A percentile compares a stretch with the other conserved stretches of the same genome.
These are phyloP conservation scores for Ceratina japonica DNA, from an alignment of 1,140 invertebrate genomes.

Conservation along the genomic window DNA sequence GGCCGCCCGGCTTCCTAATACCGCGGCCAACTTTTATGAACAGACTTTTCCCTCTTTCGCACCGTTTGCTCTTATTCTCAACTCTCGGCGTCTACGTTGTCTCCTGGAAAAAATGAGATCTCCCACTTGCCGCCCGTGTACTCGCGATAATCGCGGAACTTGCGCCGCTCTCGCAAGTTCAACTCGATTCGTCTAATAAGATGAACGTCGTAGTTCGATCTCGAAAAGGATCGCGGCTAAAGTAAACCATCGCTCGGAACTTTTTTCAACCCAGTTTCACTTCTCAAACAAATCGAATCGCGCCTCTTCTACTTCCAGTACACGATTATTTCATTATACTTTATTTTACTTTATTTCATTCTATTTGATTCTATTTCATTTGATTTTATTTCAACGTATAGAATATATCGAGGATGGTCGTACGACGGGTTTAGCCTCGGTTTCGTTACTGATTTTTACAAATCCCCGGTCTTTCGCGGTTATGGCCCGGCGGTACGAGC, in stretches of 20 bases:
- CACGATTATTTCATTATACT: no score
- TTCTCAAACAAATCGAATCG: no score
- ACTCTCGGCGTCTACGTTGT: not conserved
- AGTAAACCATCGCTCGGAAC: not conserved
- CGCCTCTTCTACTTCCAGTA: no score
- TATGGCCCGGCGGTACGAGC: no score
- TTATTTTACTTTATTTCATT: no score
- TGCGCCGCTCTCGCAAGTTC: not conserved
- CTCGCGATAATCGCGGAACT: constrained; percentile 7
- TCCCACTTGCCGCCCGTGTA: not conserved
- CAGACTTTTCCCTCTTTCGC: constrained; percentile 33
- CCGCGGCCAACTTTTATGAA: constrained; percentile 50
- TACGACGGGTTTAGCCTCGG: no score
- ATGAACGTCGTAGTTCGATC: not conserved
- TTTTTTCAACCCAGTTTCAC: no score
- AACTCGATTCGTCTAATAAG: not conserved
- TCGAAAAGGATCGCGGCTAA: not conserved
- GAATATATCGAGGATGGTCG: no score
- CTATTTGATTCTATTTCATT: no score
- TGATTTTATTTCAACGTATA: no score
- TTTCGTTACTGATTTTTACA: no score
- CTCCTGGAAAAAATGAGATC: not conserved
- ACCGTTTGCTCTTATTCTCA: not conserved
- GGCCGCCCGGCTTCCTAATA: constrained; percentile 22
- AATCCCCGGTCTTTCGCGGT: no score